Base-by-base conservation (phyloP, 1,140 invertebrate genomes). In the Drosophila elegans region DNA sequence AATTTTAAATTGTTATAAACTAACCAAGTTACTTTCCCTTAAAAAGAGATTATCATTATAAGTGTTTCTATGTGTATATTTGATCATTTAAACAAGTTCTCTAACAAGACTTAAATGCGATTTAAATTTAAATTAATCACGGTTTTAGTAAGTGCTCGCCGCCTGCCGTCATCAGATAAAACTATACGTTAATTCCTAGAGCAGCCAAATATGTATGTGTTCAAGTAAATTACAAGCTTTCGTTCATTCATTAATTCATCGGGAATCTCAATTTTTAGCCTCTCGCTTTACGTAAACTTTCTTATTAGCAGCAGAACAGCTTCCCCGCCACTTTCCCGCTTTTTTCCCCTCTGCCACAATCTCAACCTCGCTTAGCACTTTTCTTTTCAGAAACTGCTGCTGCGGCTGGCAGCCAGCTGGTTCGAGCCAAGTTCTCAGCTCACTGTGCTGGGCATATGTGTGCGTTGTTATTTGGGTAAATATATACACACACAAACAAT, bases 401-500 rank as follows among this genome's bases (percentile, higher is more conserved):
- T 51, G 63, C n/a, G n/a, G n/a, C n/a, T 52, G 56, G 48, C 63
- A 51, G 46, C 71, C 59, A 51, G 46, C 71, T 74, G 60, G 72
- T 74, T 55, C 42, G 27, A 62, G 32, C 32, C 63, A 69, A 69
- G 63, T 69, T 71, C 49, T 69, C 48, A 67, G 42, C 27, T 13
- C 29, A 32, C 29, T 32, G 29, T 32, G 29, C 29, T 32, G 29
- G 29, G 41, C 25, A 38, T 46, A 41, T 53, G 55, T 63, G 38
- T 55, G 42, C 34, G 51, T 73, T 34, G 44, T 52, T 78, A 67
- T 42, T 45, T 60, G 60, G 60, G 36, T 77, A 62, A 45, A 44
- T 27, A 61, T 46, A 53, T 32, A 39, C 48, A 48, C 29, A 72
- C 74, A 82, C 63, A 82, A 82, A 82, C 83, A 88, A 89, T 88